Evolutionary conservation across 2,113 vertebrate genomes (phyloP).

Genomic region (Proterorhinus semilunaris): DNA sequence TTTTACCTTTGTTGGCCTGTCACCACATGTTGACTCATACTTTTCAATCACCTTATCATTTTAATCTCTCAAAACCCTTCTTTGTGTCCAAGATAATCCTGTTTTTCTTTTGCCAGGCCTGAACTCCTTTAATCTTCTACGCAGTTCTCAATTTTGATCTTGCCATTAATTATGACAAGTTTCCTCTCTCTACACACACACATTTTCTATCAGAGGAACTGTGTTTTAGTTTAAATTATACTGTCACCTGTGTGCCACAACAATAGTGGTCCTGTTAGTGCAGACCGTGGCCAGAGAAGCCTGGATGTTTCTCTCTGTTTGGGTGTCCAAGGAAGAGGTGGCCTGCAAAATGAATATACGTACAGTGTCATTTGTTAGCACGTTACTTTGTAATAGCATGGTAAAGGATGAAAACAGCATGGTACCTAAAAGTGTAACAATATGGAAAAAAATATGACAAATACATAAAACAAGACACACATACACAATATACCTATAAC

Average conservation of each 20-base stretch:
- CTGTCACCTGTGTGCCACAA: conserved; percentile 88
- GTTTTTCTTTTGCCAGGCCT: conserved; percentile 30
- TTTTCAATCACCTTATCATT: conserved; percentile 58
- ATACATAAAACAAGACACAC: too few species aligned
- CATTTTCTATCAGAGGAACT: too few species aligned
- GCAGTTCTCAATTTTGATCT: conserved; percentile 8
- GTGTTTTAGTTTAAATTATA: not conserved
- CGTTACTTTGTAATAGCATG: too few species aligned
- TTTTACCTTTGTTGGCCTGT: conserved; percentile 49
- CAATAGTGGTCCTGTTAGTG: conserved; percentile 80
- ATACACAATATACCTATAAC: too few species aligned
- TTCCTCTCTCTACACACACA: too few species aligned
- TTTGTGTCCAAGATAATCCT: conserved; percentile 55
- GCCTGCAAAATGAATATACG: conserved; percentile 70
- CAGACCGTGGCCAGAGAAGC: conserved; percentile 86
- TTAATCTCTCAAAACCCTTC: conserved; percentile 54
- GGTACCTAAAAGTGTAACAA: too few species aligned
- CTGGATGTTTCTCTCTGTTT: conserved; percentile 89
- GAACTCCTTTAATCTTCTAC: conserved; percentile 34
- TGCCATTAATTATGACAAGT: not conserved
- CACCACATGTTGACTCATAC: conserved; percentile 40
- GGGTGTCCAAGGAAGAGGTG: conserved; percentile 86
- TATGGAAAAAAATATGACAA: too few species aligned
- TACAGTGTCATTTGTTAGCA: not conserved
- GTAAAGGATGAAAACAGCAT: too few species aligned